A percentile compares a stretch with the other conserved stretches of the same genome.
phyloP scores from a whole-genome alignment of 1,140 invertebrate genomes.

The Druon quercuslanigerum region DNA sequence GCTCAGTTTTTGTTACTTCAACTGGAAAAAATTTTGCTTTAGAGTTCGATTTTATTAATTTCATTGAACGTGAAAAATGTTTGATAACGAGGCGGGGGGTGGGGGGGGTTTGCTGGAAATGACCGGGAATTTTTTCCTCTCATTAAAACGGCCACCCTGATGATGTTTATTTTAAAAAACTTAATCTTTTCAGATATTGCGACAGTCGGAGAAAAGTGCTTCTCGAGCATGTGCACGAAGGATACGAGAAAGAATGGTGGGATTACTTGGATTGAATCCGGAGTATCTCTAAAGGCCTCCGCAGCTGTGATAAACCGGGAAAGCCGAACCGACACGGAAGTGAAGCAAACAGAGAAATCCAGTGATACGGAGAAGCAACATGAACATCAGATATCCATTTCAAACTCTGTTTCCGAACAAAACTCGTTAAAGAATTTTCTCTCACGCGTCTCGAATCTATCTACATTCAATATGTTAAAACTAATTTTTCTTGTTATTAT shows the following conservation, averaged over 20 bases:
- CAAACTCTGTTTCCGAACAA: slow-evolving; percentile 8
- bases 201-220: slow-evolving; percentile 95
- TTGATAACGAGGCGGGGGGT: no score
- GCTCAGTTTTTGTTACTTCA: no score
- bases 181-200: slow-evolving; percentile 88
- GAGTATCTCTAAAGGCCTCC: slow-evolving; percentile 56
- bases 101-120: no score
- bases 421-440: not conserved
- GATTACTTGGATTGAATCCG: slow-evolving; percentile 88
- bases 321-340: slow-evolving; percentile 61
- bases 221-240: slow-evolving; percentile 97
- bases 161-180: not conserved
- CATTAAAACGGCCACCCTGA: no score
- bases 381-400: slow-evolving; percentile 31
- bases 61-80: no score
- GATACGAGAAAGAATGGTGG: slow-evolving; percentile 99
- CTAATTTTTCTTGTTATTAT: not conserved
- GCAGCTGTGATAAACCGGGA: slow-evolving; percentile 72
- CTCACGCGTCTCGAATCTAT: not conserved
- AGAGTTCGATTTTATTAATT: no score
- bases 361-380: slow-evolving; percentile 47
- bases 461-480: slow-evolving; percentile 12
- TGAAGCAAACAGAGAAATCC: slow-evolving; percentile 44
- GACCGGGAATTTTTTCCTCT: no score
- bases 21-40: no score